Conservation (phyloP, 2,113 vertebrate genomes). For the Mellivora capensis region DNA sequence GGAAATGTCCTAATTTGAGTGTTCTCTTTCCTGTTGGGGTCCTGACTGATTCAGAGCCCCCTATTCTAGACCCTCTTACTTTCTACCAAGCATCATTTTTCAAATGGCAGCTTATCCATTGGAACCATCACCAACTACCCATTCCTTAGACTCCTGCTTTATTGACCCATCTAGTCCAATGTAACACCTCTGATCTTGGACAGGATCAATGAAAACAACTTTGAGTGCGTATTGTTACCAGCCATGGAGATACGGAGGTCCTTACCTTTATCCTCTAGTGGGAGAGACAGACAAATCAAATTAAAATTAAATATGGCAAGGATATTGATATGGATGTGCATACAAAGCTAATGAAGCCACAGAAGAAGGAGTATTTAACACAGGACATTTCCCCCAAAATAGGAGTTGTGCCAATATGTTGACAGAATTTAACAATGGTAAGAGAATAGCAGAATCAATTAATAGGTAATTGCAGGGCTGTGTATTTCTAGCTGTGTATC, state of each 20-base stretch:
- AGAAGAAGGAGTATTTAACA: not conserved
- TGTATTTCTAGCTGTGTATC: not conserved
- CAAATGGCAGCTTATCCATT: not conserved
- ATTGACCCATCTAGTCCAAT: not conserved
- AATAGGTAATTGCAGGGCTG: not conserved
- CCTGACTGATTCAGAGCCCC: not conserved
- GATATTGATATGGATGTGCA: not conserved
- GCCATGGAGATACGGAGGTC: not conserved
- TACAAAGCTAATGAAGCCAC: not conserved
- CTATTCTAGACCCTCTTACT: not conserved
- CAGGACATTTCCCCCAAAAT: not conserved
- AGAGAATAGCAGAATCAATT: not conserved
- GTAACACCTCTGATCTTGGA: not conserved
- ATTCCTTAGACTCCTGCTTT: not conserved
- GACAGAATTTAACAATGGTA: too few relatives aligned
- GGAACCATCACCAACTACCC: not conserved
- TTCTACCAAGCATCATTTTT: not conserved
- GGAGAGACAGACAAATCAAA: not conserved
- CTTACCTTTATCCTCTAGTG: not conserved
- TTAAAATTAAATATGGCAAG: not conserved
- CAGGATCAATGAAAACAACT: not conserved
- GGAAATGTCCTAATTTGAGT: not conserved
- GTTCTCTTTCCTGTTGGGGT: not conserved
- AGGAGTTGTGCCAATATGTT: not conserved
- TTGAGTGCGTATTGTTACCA: not conserved